Evolutionary conservation across 2,113 vertebrate genomes (phyloP).

Genomic region (Pelvicachromis taeniatus): DNA sequence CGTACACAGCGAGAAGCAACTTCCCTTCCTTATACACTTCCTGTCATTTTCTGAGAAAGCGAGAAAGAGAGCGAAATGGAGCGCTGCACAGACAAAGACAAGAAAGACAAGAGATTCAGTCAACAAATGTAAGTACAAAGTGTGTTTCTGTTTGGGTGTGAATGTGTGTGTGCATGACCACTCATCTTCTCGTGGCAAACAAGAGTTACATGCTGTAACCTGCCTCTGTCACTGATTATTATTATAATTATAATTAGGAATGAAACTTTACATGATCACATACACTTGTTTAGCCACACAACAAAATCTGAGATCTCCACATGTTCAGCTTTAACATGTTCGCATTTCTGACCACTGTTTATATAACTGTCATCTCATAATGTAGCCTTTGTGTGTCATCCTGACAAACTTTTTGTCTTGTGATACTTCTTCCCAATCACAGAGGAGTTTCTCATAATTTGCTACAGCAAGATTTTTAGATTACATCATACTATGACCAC

Average conservation of each 20-base stretch:
- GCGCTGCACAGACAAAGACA: neutral
- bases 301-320: neutral
- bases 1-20: neutral
- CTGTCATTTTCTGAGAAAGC: conserved; percentile 51
- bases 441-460: neutral
- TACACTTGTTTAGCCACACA: neutral
- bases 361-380: neutral
- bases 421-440: neutral
- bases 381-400: neutral
- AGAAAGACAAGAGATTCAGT: neutral
- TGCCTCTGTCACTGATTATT: neutral
- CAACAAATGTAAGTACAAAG: conserved; percentile 34
- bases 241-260: neutral
- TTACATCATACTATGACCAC: neutral
- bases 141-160: neutral
- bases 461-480: neutral
- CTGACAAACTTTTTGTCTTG: neutral
- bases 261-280: neutral
- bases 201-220: neutral
- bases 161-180: neutral
- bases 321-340: neutral
- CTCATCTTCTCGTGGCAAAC: neutral
- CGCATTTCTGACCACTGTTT: neutral
- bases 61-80: conserved; percentile 24
- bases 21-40: conserved; percentile 67